Evolutionary conservation across 2,888 invertebrate species (phyloP), one percentile per base, ranked within the genome.

Genomic region (Hermodice carunculata): DNA sequence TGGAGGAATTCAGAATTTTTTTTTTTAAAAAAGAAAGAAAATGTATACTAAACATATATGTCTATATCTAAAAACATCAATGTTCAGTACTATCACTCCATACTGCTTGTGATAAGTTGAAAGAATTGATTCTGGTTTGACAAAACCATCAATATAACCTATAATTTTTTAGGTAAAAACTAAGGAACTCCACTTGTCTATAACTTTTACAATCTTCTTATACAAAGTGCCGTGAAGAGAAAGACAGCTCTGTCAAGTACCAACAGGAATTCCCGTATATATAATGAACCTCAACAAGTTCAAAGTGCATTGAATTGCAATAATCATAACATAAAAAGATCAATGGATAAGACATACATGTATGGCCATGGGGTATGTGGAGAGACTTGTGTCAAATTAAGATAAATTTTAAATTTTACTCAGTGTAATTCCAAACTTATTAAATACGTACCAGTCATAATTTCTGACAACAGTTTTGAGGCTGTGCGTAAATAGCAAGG

Each of bases 401-500:
- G 14, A 11, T 17, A 37, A 37, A 37, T 14, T 37, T 14, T 37
- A 17, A 37, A 37, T 37, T 37, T 37, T 14, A 37, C 11, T 37
- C 11, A 11, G 11, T 14, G 17, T 37, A 37, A 14, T 37, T 37
- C 40, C 11, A 37, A 37, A 37, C 11, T 17, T 37, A 17, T 17
- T 11, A 17, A 37, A 17, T 31, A 52, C 78, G 73, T 70, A 83
- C 83, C 83, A 97, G 87, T 97, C 96, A 88, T 91, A 92, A 87
- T 96, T 97, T 71, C 97, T 90, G 54, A 91, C 87, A 81, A 93
- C 92, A 0, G 96, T 96, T 87, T 96, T 96, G 19, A 91, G 89
- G 49, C 93, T 92, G 86, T 96, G 96, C 2, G 92, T 90, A 44
- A 93, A 80, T 42, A 96, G 85, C 37, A 96, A 88, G 54, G 91